Evolutionary conservation across 2,113 vertebrate species (phyloP), one percentile per base, ranked within the genome.

Genomic region (Antennarius striatus): DNA sequence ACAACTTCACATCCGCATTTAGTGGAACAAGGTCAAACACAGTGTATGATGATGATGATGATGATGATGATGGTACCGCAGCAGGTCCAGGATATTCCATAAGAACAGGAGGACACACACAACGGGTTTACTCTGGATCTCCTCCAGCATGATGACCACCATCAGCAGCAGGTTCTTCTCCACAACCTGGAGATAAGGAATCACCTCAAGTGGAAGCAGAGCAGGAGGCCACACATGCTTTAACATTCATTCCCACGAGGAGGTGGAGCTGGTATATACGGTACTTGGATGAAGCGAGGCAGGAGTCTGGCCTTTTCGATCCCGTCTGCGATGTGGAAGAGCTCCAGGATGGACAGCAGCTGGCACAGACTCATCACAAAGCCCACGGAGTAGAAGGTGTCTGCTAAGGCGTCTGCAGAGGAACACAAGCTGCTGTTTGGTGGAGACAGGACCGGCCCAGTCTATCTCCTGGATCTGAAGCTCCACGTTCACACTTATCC

Each of bases 351-450:
- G 10, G 97, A 96, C 10, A 95, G 52, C 71, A 94, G 89, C 75
- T 98, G 97, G 87, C 96, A 98, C 70, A 94, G 74, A 36, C 92
- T 92, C 96, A 98, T 98, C 71, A 94, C 93, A 1, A 96, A 87
- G 29, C 96, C 96, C 29, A 98, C 93, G 0, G 96, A 92, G 81
- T 98, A 94, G 81, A 98, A 98, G 0, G 94, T 99, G 84, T 98
- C 97, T 0, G 91, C 95, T 73, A 96, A 9, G 1, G 87, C 88
- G 75, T 86, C 88, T 91, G 75, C 16, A 52, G 10, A 17, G 36
- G 6, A 3, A 64, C 1, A 63, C 3, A 39, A 10, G 0, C 0
- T 2, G 4, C n/a, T 17, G 14, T 32, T 56, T 62, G 13, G 14
- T 16, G n/a, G 12, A 17, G 22, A 22, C 22, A 22, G 22, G 22